A percentile compares a stretch with the other conserved stretches of the same genome.
Conservation (phyloP, 2,888 invertebrate species). For the Drosophila nigritarsus region DNA sequence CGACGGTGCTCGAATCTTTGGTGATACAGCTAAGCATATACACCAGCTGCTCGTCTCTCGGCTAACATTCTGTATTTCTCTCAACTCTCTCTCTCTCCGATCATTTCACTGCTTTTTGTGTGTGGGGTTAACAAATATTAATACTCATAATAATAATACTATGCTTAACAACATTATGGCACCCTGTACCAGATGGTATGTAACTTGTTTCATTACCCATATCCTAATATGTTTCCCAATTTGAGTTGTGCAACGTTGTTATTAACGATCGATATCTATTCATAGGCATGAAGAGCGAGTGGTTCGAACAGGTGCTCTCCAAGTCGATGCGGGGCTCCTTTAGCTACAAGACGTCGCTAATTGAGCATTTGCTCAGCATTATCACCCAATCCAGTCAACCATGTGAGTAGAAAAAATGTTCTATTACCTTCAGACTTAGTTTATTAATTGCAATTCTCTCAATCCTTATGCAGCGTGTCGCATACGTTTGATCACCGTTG, state of each 20-base stretch:
- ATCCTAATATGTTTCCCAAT: constrained; percentile 37
- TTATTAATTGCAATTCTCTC: background rate
- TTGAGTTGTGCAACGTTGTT: constrained; percentile 27
- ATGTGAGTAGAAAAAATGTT: constrained; percentile 85
- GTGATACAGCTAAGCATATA: constrained; percentile 16
- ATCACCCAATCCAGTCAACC: constrained; percentile 94
- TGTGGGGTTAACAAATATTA: constrained; percentile 41
- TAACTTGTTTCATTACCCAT: constrained; percentile 60
- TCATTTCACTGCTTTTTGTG: constrained; percentile 62
- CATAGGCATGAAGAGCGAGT: constrained; percentile 92
- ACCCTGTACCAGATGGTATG: constrained; percentile 78
- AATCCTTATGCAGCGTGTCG: constrained; percentile 88
- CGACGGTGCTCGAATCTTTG: background rate
- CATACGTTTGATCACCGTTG: constrained; percentile 96
- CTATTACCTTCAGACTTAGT: background rate
- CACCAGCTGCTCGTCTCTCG: constrained; percentile 13
- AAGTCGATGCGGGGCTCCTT: constrained; percentile 86
- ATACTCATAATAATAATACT: constrained; percentile 1
- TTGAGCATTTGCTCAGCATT: constrained; percentile 93
- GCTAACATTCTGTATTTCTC: constrained; percentile 43
- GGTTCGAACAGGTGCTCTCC: constrained; percentile 91
- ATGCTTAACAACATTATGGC: constrained; percentile 46
- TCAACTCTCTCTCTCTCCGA: constrained; percentile 33
- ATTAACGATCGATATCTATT: constrained; percentile 53
- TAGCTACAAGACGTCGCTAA: constrained; percentile 92